Evolutionary conservation across 2,113 vertebrate genomes (phyloP).

Genomic region (Argyrosomus japonicus): DNA sequence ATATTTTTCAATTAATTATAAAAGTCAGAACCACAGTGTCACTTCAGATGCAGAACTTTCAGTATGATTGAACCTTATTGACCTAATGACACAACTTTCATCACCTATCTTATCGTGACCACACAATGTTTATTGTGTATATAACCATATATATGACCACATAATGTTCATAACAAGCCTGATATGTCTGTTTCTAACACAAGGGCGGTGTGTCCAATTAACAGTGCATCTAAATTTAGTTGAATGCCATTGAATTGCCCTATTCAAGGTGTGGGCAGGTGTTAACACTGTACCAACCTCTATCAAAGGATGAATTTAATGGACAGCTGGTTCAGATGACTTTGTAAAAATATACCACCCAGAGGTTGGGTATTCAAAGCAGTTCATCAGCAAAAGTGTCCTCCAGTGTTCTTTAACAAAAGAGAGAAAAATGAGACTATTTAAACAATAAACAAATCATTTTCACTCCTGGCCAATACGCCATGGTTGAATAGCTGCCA

Average conservation of each 20-base stretch:
- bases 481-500: constrained; percentile 39
- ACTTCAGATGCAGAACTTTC: background rate
- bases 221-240: background rate
- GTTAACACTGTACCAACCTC: constrained; percentile 1
- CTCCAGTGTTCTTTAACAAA: constrained; percentile 26
- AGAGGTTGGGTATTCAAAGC: constrained; percentile 4
- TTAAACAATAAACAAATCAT: constrained; percentile 36
- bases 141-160: too few relatives aligned
- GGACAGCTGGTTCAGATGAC: constrained; percentile 6
- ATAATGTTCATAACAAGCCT: background rate
- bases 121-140: too few relatives aligned
- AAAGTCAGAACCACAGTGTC: background rate
- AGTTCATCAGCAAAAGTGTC: constrained; percentile 13
- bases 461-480: constrained; percentile 17
- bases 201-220: background rate
- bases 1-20: background rate
- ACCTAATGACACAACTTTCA: too few relatives aligned
- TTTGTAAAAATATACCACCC: background rate
- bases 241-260: background rate
- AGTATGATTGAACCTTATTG: background rate
- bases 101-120: background rate
- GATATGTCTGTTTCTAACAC: background rate
- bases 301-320: constrained; percentile 19
- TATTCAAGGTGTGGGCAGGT: background rate
- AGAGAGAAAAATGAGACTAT: constrained; percentile 3